Evolutionary conservation across 2,113 vertebrate species (phyloP).

Genomic region (Neolamprologus cancellatus): DNA sequence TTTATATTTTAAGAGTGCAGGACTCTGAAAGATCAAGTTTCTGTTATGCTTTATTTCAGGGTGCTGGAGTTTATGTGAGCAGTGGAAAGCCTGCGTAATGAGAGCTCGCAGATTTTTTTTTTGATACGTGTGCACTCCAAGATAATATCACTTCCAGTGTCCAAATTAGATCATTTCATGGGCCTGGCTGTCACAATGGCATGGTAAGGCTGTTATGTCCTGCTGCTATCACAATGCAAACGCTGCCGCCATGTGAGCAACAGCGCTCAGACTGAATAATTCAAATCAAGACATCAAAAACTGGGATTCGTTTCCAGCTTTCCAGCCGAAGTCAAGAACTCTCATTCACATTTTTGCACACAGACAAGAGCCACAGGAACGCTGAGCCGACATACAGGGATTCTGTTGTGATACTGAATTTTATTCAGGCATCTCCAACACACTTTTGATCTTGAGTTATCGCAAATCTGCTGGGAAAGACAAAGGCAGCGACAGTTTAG

Average conservation of each 20-base stretch:
- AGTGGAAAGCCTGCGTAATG: neutral
- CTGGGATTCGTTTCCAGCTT: neutral
- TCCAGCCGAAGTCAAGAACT: neutral
- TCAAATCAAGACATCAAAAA: neutral
- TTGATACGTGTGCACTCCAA: neutral
- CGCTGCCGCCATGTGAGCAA: neutral
- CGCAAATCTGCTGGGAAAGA: constrained; percentile 45
- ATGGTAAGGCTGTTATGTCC: neutral
- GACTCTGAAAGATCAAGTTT: constrained; percentile 67
- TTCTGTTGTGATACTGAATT: constrained; percentile 61
- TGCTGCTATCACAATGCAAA: neutral
- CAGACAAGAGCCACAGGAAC: neutral
- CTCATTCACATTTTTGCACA: neutral
- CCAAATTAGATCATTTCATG: neutral
- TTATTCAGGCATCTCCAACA: constrained; percentile 71
- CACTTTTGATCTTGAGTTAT: constrained; percentile 56
- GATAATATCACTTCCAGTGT: neutral
- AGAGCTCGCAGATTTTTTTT: neutral
- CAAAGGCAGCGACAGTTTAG: constrained; percentile 44
- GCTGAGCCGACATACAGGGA: neutral
- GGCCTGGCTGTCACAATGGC: neutral
- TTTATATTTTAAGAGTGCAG: constrained; percentile 62
- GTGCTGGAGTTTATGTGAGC: constrained; percentile 3
- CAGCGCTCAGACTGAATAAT: neutral
- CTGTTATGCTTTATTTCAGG: constrained; percentile 50